Evolutionary conservation across 2,113 vertebrate species (phyloP), one percentile per base, ranked within the genome.

Genomic region (Proteles cristata): DNA sequence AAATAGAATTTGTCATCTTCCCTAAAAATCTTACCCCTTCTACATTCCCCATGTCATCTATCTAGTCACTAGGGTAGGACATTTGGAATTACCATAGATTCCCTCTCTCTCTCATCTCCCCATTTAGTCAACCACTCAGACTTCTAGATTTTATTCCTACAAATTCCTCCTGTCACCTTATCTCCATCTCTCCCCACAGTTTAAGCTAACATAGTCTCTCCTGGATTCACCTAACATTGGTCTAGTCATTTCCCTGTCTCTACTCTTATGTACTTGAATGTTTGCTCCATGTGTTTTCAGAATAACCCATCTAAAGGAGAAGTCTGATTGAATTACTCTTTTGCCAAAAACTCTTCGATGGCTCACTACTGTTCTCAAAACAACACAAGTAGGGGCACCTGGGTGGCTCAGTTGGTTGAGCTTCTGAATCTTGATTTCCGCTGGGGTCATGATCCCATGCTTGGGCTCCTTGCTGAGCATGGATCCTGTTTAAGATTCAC

Each of bases 221-320:
- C 21, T 81, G 48, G n/a, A 83, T 69, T 69, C 16, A 73, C 2
- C 39, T 77, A 89, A 33, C 58, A n/a, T 76, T 77, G 71, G 17
- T 73, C 35, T 88, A 31, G 80, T 94, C 53, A 53, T 93, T 94
- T 77, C 21, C 43, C 12, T 69, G 8, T 66, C 48, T 9, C 28
- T 73, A 65, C 26, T 77, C 61, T 92, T 92, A 85, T 31, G 79
- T 26, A 79, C 10, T 53, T 89, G 58, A 48, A 4, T 69, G 45
- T 69, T 81, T 73, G 74, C 12, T 31, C n/a, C 50, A 82, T 33
- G n/a, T 66, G 11, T 71, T 93, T 23, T 82, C 79, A 87, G 68
- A 95, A 94, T 48, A 92, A n/a, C 12, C n/a, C 21, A 80, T 77
- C 45, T 88, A 28, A 69, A 86, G 85, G 21, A 92, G 53, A 82